These are phyloP conservation scores for Poecile atricapillus DNA, from an alignment of 2,113 vertebrate genomes.

Conservation along the genomic window DNA sequence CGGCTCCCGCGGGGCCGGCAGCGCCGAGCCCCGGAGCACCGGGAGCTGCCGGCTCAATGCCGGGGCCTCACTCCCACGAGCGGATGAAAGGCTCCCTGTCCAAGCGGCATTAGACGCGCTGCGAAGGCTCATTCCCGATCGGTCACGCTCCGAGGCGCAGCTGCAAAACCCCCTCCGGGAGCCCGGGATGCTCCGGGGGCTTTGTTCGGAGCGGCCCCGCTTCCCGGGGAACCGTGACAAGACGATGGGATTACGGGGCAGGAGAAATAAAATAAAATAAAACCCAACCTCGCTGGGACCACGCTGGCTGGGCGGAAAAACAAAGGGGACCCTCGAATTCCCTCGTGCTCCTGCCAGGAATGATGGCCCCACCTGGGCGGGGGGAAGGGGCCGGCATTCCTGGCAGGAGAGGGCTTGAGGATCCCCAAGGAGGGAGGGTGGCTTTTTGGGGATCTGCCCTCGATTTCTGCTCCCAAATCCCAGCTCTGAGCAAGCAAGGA, in stretches of 20 bases:
- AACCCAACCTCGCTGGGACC: neutral
- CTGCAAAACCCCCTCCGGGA: conserved; percentile 58
- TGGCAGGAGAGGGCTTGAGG: neutral
- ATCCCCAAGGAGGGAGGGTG: neutral
- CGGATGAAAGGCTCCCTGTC: conserved; percentile 68
- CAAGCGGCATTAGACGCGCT: conserved; percentile 62
- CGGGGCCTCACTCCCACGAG: conserved; percentile 58
- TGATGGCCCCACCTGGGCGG: neutral
- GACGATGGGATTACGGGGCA: conserved; percentile 55
- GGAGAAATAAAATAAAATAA: conserved; percentile 13
- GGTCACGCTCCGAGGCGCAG: conserved; percentile 68
- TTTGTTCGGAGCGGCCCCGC: conserved; percentile 56
- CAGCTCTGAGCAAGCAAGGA: neutral
- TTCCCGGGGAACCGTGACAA: conserved; percentile 59
- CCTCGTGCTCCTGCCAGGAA: neutral
- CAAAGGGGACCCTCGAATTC: neutral
- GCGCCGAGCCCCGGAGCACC: conserved; percentile 53
- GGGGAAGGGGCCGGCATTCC: neutral
- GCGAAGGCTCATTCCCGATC: conserved; percentile 71
- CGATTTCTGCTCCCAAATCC: neutral
- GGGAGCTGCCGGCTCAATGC: neutral
- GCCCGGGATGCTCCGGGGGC: conserved; percentile 44
- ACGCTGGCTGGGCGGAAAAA: neutral
- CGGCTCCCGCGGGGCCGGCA: neutral
- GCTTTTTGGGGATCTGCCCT: neutral